phyloP scores from a whole-genome alignment of 2,113 vertebrate genomes.

The Phalacrocorax aristotelis region DNA sequence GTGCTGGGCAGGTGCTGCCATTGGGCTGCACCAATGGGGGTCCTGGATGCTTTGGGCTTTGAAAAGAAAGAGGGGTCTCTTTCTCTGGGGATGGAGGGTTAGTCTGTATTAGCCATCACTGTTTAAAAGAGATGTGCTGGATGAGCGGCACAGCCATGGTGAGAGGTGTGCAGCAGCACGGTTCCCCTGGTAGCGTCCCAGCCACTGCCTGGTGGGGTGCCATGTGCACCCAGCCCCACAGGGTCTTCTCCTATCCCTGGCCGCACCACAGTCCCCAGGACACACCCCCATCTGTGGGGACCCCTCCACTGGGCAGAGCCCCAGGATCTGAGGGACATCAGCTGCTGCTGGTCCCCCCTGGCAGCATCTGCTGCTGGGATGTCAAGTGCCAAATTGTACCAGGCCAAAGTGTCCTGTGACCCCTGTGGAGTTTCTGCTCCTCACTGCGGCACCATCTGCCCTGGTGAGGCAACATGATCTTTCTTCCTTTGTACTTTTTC shows the following conservation, averaged over 20 bases:
- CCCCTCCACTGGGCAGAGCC: not conserved
- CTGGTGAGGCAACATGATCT: accelerated
- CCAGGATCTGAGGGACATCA: accelerated
- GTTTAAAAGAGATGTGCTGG: not conserved
- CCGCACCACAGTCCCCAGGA: not conserved
- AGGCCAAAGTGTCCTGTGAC: not conserved
- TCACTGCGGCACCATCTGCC: not conserved
- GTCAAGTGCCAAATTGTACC: not conserved
- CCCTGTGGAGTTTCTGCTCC: not conserved
- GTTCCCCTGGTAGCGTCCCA: not conserved
- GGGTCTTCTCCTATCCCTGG: not conserved
- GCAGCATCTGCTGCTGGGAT: not conserved
- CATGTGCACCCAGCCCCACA: not conserved
- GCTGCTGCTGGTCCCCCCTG: accelerated
- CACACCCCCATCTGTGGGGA: not conserved
- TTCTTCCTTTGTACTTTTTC: not conserved
- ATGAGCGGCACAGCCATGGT: not conserved
- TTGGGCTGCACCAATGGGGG: accelerated
- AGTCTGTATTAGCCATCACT: not conserved
- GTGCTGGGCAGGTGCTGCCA: accelerated
- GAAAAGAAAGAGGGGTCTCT: not conserved
- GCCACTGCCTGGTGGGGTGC: not conserved
- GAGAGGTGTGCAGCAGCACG: not conserved
- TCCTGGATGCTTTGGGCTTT: not conserved
- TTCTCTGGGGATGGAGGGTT: not conserved